Evolutionary conservation across 92 coral and sea anemone genomes (phyloP).

Genomic region (Parazoanthus atlanticus): DNA sequence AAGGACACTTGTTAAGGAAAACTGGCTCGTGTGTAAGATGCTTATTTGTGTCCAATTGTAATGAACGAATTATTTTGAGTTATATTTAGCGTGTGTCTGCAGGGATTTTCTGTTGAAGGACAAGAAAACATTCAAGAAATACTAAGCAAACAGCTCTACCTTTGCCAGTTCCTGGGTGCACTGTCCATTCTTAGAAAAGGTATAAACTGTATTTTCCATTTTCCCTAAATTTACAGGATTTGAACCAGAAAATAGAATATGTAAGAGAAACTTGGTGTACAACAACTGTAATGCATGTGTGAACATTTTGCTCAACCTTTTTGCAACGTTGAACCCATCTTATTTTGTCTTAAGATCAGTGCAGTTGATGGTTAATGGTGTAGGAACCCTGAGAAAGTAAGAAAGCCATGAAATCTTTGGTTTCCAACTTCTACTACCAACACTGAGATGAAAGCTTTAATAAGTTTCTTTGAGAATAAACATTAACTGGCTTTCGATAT

Average conservation of each 20-base stretch:
- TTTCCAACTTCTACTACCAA: too few species aligned
- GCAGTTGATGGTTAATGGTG: neutral
- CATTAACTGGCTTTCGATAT: neutral
- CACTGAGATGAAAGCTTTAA: neutral
- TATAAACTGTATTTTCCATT: slow-evolving; percentile 15
- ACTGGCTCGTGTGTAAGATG: too few species aligned
- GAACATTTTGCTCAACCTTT: too few species aligned
- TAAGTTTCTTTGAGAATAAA: neutral
- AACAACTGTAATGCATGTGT: too few species aligned
- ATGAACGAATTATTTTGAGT: too few species aligned
- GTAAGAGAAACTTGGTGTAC: neutral
- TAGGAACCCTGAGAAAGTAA: neutral
- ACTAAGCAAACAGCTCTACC: slow-evolving; percentile 89
- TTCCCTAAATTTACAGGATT: neutral
- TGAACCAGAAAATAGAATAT: too few species aligned
- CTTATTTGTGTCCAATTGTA: too few species aligned
- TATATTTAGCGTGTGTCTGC: neutral
- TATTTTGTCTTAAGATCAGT: neutral
- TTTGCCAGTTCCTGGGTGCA: slow-evolving; percentile 96
- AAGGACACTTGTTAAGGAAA: too few species aligned
- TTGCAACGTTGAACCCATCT: too few species aligned
- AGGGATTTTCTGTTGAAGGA: slow-evolving; percentile 99
- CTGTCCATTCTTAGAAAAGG: slow-evolving; percentile 89
- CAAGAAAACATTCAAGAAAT: slow-evolving; percentile 96
- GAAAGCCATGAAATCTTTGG: too few species aligned